phyloP scores from a whole-genome alignment of 2,797 vertebrate genomes.

The Hemitrygon akajei region DNA sequence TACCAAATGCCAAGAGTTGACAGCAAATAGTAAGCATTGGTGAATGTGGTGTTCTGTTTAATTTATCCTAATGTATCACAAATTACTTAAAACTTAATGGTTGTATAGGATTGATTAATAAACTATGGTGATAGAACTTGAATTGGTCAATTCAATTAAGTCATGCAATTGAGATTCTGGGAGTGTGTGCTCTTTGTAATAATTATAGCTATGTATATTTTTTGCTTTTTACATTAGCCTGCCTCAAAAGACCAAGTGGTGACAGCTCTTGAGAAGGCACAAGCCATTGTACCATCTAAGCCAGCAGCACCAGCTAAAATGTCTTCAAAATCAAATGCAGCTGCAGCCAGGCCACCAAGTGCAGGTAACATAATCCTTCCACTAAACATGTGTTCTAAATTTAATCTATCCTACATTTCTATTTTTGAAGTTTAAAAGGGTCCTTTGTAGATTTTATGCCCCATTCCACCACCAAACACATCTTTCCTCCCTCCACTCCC shows the following conservation, averaged over 20 bases:
- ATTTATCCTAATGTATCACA: background rate
- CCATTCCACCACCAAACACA: background rate
- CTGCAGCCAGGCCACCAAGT: conserved; percentile 56
- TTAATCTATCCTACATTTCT: background rate
- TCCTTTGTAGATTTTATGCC: background rate
- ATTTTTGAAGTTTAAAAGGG: background rate
- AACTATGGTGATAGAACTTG: background rate
- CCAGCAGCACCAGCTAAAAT: conserved; percentile 66
- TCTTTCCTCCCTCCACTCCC: no score
- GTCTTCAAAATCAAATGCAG: conserved; percentile 57
- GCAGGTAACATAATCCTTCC: conserved; percentile 53
- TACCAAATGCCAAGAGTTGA: background rate
- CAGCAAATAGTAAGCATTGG: background rate
- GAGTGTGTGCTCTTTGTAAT: background rate
- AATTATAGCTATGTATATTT: background rate
- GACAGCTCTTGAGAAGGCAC: conserved; percentile 86
- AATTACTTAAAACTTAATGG: background rate
- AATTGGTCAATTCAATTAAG: background rate
- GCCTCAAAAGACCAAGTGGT: conserved; percentile 91
- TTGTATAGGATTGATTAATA: background rate
- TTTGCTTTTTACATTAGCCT: conserved; percentile 57
- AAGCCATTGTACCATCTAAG: conserved; percentile 84
- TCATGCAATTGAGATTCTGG: background rate
- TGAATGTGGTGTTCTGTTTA: background rate
- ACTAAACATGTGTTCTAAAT: background rate